A percentile compares a stretch with the other conserved stretches of the same genome.
These are phyloP conservation scores for Tigriopus japonicus DNA, from an alignment of 1,140 invertebrate species.

Conservation along the genomic window DNA sequence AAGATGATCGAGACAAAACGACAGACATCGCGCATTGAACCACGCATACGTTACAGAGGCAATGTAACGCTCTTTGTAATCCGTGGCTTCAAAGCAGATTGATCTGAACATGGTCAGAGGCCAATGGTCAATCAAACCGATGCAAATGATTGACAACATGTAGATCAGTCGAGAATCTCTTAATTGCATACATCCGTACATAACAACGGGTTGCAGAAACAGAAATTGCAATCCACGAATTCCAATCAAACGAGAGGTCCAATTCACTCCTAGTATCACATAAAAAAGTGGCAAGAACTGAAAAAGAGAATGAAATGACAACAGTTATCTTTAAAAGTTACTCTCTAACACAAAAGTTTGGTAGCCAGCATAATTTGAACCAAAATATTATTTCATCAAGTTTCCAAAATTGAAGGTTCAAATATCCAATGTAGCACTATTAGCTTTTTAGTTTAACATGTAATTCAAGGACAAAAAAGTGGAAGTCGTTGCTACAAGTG, in stretches of 20 bases:
- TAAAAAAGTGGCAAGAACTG: too few relatives aligned
- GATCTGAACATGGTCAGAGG: background rate
- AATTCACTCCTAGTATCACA: too few relatives aligned
- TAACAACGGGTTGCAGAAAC: background rate
- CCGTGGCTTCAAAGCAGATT: background rate
- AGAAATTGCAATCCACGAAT: background rate
- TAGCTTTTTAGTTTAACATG: too few relatives aligned
- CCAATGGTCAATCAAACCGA: background rate
- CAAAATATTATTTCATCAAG: too few relatives aligned
- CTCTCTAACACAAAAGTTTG: too few relatives aligned
- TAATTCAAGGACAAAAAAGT: too few relatives aligned
- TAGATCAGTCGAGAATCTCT: background rate
- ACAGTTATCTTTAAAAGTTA: too few relatives aligned
- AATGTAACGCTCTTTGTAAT: background rate
- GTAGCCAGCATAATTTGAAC: too few relatives aligned
- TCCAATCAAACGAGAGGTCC: background rate
- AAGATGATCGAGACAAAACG: constrained; percentile 32
- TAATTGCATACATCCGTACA: background rate
- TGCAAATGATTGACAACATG: background rate
- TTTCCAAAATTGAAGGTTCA: too few relatives aligned
- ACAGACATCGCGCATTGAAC: constrained; percentile 34
- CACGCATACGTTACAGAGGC: constrained; percentile 28
- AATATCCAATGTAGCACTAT: too few relatives aligned
- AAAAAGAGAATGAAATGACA: too few relatives aligned
- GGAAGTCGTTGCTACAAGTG: too few relatives aligned